These are phyloP conservation scores for Ptychodera flava DNA, from an alignment of 35 echinoderm and acorn worm species.

Conservation along the genomic window DNA sequence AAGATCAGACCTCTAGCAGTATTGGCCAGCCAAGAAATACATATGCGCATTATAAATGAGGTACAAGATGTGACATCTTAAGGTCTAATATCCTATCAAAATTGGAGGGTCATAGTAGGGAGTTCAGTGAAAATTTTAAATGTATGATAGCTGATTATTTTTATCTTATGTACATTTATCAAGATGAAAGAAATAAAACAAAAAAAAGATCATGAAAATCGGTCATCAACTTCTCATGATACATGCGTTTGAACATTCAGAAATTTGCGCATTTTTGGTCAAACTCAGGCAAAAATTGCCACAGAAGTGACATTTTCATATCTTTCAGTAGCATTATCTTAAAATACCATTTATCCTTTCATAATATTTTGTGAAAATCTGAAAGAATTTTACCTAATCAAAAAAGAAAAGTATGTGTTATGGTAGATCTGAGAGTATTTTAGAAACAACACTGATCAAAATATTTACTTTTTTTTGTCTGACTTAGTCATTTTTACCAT, in stretches of 20 bases:
- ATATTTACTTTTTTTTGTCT: not conserved
- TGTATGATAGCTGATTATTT: not conserved
- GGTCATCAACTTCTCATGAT: not conserved
- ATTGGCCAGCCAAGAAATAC: too few relatives aligned
- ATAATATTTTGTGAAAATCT: not conserved
- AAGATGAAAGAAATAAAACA: not conserved
- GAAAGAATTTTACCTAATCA: not conserved
- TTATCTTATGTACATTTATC: not conserved
- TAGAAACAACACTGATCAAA: not conserved
- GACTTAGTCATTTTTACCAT: too few relatives aligned
- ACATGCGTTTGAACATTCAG: not conserved
- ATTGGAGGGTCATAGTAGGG: too few relatives aligned
- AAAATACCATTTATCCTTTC: not conserved
- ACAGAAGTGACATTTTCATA: not conserved
- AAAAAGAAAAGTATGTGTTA: not conserved
- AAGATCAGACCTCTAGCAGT: too few relatives aligned
- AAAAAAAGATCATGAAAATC: not conserved
- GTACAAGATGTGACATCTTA: too few relatives aligned
- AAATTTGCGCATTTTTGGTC: not conserved
- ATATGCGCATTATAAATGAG: too few relatives aligned
- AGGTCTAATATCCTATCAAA: too few relatives aligned
- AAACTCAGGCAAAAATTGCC: not conserved
- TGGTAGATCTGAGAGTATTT: not conserved
- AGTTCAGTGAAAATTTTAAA: not conserved
- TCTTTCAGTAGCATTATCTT: not conserved